Evolutionary conservation across 2,888 invertebrate species (phyloP), one percentile per base, ranked within the genome.

Genomic region (Bursaphelenchus okinawaensis): DNA sequence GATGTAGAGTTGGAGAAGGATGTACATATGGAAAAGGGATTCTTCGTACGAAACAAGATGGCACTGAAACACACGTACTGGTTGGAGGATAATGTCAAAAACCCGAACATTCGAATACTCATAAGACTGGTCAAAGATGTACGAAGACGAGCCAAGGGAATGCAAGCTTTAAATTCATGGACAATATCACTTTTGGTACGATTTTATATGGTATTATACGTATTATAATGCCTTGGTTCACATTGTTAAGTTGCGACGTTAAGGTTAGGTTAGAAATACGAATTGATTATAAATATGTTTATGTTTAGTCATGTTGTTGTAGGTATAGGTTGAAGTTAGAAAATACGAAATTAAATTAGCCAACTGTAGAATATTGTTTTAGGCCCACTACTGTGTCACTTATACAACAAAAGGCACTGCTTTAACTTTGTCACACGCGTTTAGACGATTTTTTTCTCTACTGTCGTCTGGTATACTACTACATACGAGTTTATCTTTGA

Each of bases 61-160:
- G 92, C 94, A 0, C 93, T 96, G 69, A 87, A 94, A 26, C 96
- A 96, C 84, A 91, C 92, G 66, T 88, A 93, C 28, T 98, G 96
- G 96, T 95, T 95, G 83, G 95, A 95, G 83, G 95, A 95, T 84
- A 93, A 94, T 82, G 93, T 93, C 0, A 93, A 92, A 83, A 94
- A 95, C 84, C 93, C 94, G 6, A 62, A 69, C 2, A 56, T 75
- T 28, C 70, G 69, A 63, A 65, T 67, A 7, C 85, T 98, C 16
- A 93, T 96, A 75, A 88, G 96, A 1, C 87, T 98, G 26, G 86
- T 98, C n/a, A 88, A 93, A 69, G 96, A 96, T 86, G 87, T 96
- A 79, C 89, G 91, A 76, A 88, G 88, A 61, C 88, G 96, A 19
- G 95, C 93, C 85, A 88, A 90, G 69, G 94, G 94, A 0, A 88